Conservation (phyloP, 2,888 invertebrate species). For the Seira sanloemensis region DNA sequence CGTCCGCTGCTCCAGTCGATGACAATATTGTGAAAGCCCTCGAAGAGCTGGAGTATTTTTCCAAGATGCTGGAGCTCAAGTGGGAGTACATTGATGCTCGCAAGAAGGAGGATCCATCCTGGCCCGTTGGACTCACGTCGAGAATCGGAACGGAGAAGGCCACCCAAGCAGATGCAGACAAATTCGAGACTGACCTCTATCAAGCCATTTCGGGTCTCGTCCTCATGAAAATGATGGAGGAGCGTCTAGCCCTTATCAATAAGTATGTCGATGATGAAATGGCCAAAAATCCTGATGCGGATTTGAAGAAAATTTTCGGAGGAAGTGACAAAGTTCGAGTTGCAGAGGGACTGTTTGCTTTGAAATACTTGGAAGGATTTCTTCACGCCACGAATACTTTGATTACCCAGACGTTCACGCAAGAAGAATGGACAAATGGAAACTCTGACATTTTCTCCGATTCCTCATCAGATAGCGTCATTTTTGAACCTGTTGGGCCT, state of each 20-base stretch:
- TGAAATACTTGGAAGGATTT: slow-evolving; percentile 38
- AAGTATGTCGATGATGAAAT: neutral
- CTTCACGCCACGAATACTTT: slow-evolving; percentile 32
- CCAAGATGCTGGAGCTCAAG: slow-evolving; percentile 15
- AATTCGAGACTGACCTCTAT: slow-evolving; percentile 21
- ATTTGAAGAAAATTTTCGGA: neutral
- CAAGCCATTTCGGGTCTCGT: slow-evolving; percentile 19
- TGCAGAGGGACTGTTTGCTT: neutral
- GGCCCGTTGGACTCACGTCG: neutral
- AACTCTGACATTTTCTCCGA: neutral
- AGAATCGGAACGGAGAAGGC: slow-evolving; percentile 11
- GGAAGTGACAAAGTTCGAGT: neutral
- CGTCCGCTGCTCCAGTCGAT: neutral
- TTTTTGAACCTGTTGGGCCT: neutral
- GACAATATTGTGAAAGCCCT: neutral
- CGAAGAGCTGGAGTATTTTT: slow-evolving; percentile 14
- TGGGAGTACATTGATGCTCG: slow-evolving; percentile 30
- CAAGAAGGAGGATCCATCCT: slow-evolving; percentile 26
- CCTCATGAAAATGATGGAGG: slow-evolving; percentile 41
- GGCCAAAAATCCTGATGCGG: neutral
- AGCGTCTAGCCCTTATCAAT: slow-evolving; percentile 30
- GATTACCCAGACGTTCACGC: slow-evolving; percentile 11
- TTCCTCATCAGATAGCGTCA: neutral
- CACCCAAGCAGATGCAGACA: neutral
- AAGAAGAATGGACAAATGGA: neutral